phyloP scores from a whole-genome alignment of 2,797 vertebrate genomes.

The Acrossocheilus wenchowensis region DNA sequence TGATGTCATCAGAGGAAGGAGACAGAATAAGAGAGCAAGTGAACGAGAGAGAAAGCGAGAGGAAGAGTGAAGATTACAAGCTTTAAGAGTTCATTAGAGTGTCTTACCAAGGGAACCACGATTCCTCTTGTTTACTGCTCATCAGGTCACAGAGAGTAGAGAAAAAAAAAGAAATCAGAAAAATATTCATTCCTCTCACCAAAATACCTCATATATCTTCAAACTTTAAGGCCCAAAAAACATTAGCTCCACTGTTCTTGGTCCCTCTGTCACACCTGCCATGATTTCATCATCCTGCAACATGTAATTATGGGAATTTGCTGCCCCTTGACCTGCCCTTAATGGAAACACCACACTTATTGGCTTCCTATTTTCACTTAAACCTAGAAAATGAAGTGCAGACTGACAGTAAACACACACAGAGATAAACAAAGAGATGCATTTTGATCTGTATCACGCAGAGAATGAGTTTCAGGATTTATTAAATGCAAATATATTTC shows the following conservation, averaged over 20 bases:
- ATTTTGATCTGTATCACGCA: not conserved
- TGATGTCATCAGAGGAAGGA: conserved; percentile 31
- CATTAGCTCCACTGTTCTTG: not conserved
- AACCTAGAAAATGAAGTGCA: conserved; percentile 11
- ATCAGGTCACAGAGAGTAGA: conserved; percentile 41
- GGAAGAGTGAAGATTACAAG: conserved; percentile 7
- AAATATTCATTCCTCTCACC: conserved; percentile 18
- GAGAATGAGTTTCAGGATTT: not conserved
- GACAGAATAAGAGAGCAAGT: not conserved
- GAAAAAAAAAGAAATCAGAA: conserved; percentile 31
- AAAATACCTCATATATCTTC: not conserved
- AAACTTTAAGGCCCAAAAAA: not conserved
- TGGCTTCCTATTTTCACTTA: not conserved
- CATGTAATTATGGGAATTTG: conserved; percentile 16
- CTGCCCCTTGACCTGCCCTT: not conserved
- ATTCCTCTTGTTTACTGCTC: conserved; percentile 64
- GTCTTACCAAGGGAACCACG: conserved; percentile 57
- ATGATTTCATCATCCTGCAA: conserved; percentile 8
- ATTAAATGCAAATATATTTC: not conserved
- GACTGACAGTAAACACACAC: not conserved
- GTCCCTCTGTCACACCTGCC: conserved; percentile 12
- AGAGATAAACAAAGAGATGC: not conserved
- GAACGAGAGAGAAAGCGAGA: conserved; percentile 11
- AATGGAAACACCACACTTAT: not conserved
- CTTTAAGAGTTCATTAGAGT: conserved; percentile 32